These are phyloP conservation scores for Trissolcus basalis DNA, from an alignment of 1,140 invertebrate species.

Conservation along the genomic window DNA sequence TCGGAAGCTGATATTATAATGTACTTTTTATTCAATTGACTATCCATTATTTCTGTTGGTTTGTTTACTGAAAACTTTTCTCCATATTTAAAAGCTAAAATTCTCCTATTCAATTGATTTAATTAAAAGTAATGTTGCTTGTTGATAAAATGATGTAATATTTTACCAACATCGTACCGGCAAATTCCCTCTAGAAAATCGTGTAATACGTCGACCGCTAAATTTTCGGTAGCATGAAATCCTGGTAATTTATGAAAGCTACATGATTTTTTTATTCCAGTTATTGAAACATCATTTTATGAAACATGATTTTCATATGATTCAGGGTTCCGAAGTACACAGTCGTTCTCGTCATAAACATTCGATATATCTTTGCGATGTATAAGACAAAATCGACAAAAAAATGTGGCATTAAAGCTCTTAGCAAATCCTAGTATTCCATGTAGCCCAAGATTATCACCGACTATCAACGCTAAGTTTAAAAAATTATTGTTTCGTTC, in stretches of 20 bases:
- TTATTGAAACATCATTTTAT: conserved; percentile 2
- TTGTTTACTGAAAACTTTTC: conserved; percentile 14
- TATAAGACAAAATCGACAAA: conserved; percentile 33
- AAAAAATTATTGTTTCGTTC: conserved; percentile 31
- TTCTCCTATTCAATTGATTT: conserved; percentile 57
- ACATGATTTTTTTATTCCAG: conserved; percentile 65
- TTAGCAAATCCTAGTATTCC: conserved; percentile 30
- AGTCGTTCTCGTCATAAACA: conserved; percentile 7
- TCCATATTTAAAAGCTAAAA: conserved; percentile 32
- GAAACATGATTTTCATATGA: conserved; percentile 19
- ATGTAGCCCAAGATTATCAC: conserved; percentile 43
- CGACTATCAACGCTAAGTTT: conserved; percentile 20
- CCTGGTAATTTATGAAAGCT: conserved; percentile 61
- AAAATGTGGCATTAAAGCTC: conserved; percentile 25
- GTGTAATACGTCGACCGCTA: conserved; percentile 69
- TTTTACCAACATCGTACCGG: conserved; percentile 62
- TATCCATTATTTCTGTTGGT: conserved; percentile 27
- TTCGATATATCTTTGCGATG: conserved; percentile 6
- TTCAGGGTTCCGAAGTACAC: conserved; percentile 4
- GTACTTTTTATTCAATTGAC: conserved; percentile 23
- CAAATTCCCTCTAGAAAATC: conserved; percentile 70
- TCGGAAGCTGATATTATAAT: conserved; percentile 34
- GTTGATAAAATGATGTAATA: conserved; percentile 61
- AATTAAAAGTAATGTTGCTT: conserved; percentile 50
- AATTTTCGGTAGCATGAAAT: conserved; percentile 69